Percentiles rank a stretch among this genome's conserved stretches.
phyloP scores from a whole-genome alignment of 2,888 invertebrate genomes.

The Stictocephala bisonia region DNA sequence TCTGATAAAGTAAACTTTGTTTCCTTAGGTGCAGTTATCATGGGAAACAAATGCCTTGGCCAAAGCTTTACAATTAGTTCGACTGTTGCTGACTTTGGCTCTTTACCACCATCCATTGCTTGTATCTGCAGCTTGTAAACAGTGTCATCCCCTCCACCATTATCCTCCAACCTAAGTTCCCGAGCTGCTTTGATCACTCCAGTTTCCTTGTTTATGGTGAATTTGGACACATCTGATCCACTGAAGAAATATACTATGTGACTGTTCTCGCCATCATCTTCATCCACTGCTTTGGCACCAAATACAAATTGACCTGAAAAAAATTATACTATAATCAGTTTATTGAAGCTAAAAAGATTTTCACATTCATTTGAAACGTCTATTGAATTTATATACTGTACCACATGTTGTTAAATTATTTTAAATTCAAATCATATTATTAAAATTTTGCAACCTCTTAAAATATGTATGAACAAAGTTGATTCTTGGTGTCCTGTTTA shows the following conservation, averaged over 20 bases:
- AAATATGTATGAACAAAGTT: too few species aligned
- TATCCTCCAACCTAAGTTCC: slow-evolving; percentile 71
- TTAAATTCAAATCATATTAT: too few species aligned
- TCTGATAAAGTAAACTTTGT: slow-evolving; percentile 83
- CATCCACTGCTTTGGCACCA: slow-evolving; percentile 88
- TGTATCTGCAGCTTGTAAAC: slow-evolving; percentile 77
- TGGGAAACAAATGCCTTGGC: slow-evolving; percentile 82
- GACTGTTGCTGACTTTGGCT: slow-evolving; percentile 77
- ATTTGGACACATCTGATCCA: slow-evolving; percentile 81
- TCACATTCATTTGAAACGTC: too few species aligned
- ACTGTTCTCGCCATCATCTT: slow-evolving; percentile 84
- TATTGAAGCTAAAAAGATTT: not conserved
- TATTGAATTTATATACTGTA: too few species aligned
- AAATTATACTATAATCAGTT: not conserved
- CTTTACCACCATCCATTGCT: slow-evolving; percentile 83
- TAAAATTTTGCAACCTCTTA: too few species aligned
- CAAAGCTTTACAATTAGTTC: slow-evolving; percentile 82
- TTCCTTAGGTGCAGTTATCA: slow-evolving; percentile 76
- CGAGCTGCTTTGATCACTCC: slow-evolving; percentile 88
- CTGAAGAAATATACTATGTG: slow-evolving; percentile 81
- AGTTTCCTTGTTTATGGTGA: slow-evolving; percentile 81
- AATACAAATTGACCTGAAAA: slow-evolving; percentile 81
- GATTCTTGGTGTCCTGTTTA: too few species aligned
- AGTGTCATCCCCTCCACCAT: slow-evolving; percentile 63
- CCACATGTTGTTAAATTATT: too few species aligned